Evolutionary conservation across 2,888 invertebrate genomes (phyloP).

Genomic region (Tenthredo livida): DNA sequence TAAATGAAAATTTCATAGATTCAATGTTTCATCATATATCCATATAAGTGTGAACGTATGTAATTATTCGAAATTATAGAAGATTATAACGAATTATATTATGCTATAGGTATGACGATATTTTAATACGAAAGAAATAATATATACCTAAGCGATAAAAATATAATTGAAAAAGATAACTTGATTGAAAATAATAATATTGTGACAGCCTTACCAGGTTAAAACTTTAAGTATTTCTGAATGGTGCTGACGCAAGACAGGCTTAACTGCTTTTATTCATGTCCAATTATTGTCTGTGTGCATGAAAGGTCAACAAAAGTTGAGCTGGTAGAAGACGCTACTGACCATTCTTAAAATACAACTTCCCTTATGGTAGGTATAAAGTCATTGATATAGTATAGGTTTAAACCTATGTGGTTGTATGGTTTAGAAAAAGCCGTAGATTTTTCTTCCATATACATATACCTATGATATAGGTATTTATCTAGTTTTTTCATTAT

Average conservation of each 20-base stretch:
- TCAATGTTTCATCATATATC: too few species aligned
- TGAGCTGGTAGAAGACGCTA: slow-evolving; percentile 45
- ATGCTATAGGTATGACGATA: not conserved
- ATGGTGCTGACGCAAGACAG: slow-evolving; percentile 51
- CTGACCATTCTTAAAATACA: slow-evolving; percentile 49
- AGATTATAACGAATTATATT: too few species aligned
- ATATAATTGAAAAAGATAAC: not conserved
- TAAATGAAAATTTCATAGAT: too few species aligned
- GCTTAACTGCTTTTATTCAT: slow-evolving; percentile 53
- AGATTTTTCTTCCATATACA: not conserved
- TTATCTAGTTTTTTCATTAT: not conserved
- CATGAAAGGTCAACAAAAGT: slow-evolving; percentile 54
- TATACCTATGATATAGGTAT: too few species aligned
- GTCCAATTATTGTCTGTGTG: slow-evolving; percentile 51
- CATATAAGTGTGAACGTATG: too few species aligned
- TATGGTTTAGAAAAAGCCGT: not conserved
- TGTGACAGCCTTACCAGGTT: slow-evolving; percentile 45
- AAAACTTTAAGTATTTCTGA: slow-evolving; percentile 50
- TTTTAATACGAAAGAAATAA: not conserved
- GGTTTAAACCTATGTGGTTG: not conserved
- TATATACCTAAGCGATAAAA: not conserved
- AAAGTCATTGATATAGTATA: not conserved
- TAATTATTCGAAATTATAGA: not conserved
- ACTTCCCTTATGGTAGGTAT: not conserved
- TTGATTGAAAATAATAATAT: slow-evolving; percentile 46